Percentiles rank a stretch among this genome's conserved stretches.
These are phyloP conservation scores for Cephus sareptanus DNA, from an alignment of 2,888 invertebrate species.

Conservation along the genomic window DNA sequence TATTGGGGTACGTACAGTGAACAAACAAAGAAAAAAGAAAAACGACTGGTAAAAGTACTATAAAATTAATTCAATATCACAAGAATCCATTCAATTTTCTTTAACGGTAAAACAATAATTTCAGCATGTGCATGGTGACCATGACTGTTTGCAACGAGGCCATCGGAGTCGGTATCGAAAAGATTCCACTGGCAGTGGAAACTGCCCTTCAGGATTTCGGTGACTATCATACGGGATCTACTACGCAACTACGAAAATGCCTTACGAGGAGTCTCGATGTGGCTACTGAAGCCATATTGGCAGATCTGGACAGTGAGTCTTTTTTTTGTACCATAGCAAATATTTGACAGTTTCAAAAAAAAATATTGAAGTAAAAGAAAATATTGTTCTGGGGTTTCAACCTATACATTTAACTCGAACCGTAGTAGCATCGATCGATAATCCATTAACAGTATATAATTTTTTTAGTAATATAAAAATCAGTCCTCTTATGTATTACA, in stretches of 20 bases:
- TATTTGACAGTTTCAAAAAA: background rate
- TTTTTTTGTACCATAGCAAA: background rate
- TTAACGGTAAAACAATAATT: slow-evolving; percentile 55
- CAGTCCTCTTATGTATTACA: background rate
- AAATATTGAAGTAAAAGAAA: background rate
- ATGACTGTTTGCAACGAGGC: slow-evolving; percentile 76
- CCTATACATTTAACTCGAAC: background rate
- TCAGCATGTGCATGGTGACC: slow-evolving; percentile 67
- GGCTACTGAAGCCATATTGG: slow-evolving; percentile 71
- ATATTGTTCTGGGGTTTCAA: background rate
- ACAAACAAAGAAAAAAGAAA: background rate
- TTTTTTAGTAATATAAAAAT: background rate
- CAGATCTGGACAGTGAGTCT: slow-evolving; percentile 75
- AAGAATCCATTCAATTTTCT: background rate
- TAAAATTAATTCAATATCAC: background rate
- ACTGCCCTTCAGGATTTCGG: slow-evolving; percentile 72
- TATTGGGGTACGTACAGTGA: slow-evolving; percentile 56
- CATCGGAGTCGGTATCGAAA: slow-evolving; percentile 70
- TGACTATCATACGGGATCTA: slow-evolving; percentile 73
- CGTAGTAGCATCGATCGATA: background rate
- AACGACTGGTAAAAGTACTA: background rate
- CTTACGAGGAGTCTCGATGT: slow-evolving; percentile 72
- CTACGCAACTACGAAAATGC: slow-evolving; percentile 72
- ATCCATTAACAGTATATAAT: background rate
- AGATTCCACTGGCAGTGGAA: slow-evolving; percentile 69